Base-by-base conservation (phyloP, 2,797 vertebrate genomes). In the Fratercula arctica region DNA sequence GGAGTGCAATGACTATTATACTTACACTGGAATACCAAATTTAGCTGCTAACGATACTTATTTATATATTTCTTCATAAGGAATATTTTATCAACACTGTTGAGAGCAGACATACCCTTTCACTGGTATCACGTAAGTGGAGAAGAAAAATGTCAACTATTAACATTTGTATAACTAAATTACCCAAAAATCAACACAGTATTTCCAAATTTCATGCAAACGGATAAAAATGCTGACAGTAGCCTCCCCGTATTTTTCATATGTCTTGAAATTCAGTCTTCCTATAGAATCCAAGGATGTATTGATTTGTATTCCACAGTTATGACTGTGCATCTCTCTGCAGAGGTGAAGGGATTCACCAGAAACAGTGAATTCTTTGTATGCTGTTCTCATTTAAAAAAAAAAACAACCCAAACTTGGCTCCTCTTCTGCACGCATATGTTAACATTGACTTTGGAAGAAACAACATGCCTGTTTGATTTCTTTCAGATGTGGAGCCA, bases 321-420 rank as follows among this genome's bases (percentile, higher is more conserved):
- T 85, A 37, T 23, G 14, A 85, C 2, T 73, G 48, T 39, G 61
- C 26, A 73, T 57, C 15, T 66, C 28, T 60, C 31, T 82, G 17
- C 13, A 80, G 33, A 91, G 31, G 45, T 82, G 39, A 82, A 84
- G 8, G 8, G 48, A 92, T 79, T 78, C 78, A 75, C 53, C 33
- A 96, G 72, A 80, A 96, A 89, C 39, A 87, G n/a, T 77, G 43
- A 83, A 60, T 83, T 89, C 76, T 87, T 94, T 94, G 43, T 91
- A 45, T n/a, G n/a, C 29, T 61, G 18, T 39, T 90, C 48, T 79
- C 18, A 14, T 67, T 78, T 16, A 37, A 45, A 83, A 85, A 33
- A 48, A 72, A 29, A 11, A 35, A 28, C 6, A 26, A 13, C 13
- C 6, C 13, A 57, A 82, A 54, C 68, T 90, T 95, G 90, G 51